Conservation (phyloP, 2,113 vertebrate species). For the Scomber scombrus region DNA sequence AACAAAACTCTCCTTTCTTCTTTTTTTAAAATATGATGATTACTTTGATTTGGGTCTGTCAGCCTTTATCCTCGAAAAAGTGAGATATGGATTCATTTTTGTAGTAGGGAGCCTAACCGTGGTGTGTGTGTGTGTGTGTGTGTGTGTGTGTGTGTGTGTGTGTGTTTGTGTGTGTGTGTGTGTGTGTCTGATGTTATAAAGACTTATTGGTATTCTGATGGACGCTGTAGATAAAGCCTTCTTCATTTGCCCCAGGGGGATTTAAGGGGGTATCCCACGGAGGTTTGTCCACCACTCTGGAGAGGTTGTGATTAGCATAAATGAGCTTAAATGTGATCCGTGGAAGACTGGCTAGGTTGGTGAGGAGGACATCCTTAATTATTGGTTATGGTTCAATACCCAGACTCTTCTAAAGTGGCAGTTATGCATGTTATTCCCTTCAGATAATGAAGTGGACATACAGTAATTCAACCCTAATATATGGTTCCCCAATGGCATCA, state of each 20-base stretch:
- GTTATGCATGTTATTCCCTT: conserved; percentile 48
- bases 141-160: too few relatives aligned
- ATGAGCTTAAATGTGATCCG: conserved; percentile 55
- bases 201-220: conserved; percentile 74
- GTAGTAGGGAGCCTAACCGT: neutral
- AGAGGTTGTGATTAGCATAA: conserved; percentile 70
- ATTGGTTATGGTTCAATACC: conserved; percentile 24
- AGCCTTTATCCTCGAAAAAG: conserved; percentile 41
- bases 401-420: conserved; percentile 19
- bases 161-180: too few relatives aligned
- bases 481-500: too few relatives aligned
- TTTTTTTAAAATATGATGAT: conserved; percentile 1
- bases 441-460: conserved; percentile 30
- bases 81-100: conserved; percentile 46
- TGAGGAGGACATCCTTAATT: conserved; percentile 1
- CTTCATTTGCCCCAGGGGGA: conserved; percentile 50
- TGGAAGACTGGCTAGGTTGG: neutral
- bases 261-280: conserved; percentile 51
- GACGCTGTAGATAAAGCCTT: conserved; percentile 52
- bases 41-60: conserved; percentile 50
- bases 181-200: conserved; percentile 29
- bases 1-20: conserved; percentile 32
- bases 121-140: conserved; percentile 14
- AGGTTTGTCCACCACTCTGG: conserved; percentile 37
- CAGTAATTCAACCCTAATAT: neutral